Percentiles rank a stretch among this genome's conserved stretches.
phyloP scores from a whole-genome alignment of 2,888 invertebrate species.

The Acanthoscelides obtectus region DNA sequence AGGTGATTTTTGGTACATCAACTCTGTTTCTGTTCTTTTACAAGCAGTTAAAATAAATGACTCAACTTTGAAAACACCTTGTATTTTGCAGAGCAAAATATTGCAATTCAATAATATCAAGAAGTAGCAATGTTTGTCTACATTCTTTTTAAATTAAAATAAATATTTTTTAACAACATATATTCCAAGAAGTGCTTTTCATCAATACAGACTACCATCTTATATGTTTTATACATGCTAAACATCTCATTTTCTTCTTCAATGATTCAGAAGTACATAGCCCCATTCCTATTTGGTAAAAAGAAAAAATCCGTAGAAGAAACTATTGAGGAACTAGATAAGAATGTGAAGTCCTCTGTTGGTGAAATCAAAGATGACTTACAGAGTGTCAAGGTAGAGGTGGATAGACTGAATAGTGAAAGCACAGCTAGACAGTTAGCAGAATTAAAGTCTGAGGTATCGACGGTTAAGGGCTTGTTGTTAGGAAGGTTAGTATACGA shows the following conservation, averaged over 20 bases:
- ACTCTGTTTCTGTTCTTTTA: no score
- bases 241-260: constrained; percentile 2
- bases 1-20: no score
- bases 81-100: no score
- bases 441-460: constrained; percentile 63
- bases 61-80: no score
- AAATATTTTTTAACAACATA: no score
- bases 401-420: constrained; percentile 50
- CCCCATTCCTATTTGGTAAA: constrained; percentile 63
- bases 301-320: constrained; percentile 63
- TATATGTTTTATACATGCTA: background rate
- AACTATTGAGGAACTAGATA: constrained; percentile 62
- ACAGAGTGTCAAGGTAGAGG: constrained; percentile 60
- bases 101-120: no score
- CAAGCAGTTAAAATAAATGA: no score
- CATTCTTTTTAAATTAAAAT: no score
- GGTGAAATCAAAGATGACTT: constrained; percentile 61
- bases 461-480: constrained; percentile 68
- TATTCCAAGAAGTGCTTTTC: no score
- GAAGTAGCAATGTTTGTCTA: no score
- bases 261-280: constrained; percentile 56
- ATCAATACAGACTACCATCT: no score
- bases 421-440: constrained; percentile 59
- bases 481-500: constrained; percentile 55
- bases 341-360: constrained; percentile 57